A percentile compares a stretch with the other conserved stretches of the same genome.
These are phyloP conservation scores for Dromococcyx pavoninus DNA, from an alignment of 2,797 vertebrate genomes.

Conservation along the genomic window DNA sequence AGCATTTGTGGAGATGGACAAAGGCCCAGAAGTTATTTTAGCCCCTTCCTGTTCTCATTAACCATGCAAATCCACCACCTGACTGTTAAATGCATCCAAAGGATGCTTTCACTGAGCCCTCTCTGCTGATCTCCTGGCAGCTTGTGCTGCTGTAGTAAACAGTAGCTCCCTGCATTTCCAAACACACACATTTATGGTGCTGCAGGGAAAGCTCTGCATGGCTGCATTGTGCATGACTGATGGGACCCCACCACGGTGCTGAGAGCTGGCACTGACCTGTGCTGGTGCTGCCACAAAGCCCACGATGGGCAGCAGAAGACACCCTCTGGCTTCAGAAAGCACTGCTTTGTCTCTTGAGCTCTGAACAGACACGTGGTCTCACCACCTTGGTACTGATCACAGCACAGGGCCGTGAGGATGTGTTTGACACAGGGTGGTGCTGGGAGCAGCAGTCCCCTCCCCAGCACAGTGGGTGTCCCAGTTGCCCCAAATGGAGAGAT, in stretches of 20 bases:
- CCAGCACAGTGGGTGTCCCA: neutral
- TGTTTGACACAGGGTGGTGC: neutral
- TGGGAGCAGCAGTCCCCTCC: neutral
- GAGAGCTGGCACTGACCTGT: neutral
- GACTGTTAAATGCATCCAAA: neutral
- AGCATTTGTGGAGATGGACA: neutral
- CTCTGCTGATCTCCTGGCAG: neutral
- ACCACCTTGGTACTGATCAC: neutral
- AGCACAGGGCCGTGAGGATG: neutral
- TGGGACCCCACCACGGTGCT: neutral
- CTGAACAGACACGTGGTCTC: neutral
- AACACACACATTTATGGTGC: neutral
- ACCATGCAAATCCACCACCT: neutral
- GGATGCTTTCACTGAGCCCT: neutral
- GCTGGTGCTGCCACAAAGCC: neutral
- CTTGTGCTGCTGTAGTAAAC: neutral
- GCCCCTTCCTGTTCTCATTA: neutral
- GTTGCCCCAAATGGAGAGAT: neutral
- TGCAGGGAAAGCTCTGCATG: neutral
- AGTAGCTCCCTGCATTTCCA: neutral
- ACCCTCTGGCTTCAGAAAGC: neutral
- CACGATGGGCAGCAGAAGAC: neutral
- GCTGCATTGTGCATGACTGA: neutral
- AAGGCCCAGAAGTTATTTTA: neutral
- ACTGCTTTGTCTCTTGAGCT: neutral